Conservation (phyloP, 2,797 vertebrate species). For the Loris lydekkerianus region DNA sequence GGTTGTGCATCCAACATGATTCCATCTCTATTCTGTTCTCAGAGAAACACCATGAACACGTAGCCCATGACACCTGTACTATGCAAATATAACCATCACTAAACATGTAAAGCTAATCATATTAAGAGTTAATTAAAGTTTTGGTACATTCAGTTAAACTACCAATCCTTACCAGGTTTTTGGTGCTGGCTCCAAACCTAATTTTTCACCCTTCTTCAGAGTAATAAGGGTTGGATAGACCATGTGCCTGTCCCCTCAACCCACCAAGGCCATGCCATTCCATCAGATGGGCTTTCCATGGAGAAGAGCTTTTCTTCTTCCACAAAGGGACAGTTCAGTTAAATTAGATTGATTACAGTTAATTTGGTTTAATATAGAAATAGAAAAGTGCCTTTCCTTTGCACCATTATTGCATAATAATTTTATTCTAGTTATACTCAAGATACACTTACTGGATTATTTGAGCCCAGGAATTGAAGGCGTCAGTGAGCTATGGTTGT, state of each 20-base stretch:
- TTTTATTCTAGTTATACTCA: neutral
- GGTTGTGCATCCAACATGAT: neutral
- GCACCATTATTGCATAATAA: neutral
- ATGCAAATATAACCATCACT: neutral
- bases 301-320: neutral
- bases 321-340: neutral
- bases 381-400: neutral
- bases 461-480: too few species aligned
- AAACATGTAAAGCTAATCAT: neutral
- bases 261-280: neutral
- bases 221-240: neutral
- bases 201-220: neutral
- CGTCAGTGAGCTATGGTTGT: too few species aligned
- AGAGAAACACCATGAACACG: neutral
- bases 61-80: neutral
- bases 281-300: neutral
- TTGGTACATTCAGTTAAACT: neutral
- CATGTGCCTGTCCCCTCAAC: too few species aligned
- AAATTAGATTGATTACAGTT: neutral
- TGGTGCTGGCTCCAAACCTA: neutral
- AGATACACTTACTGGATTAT: neutral
- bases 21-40: neutral
- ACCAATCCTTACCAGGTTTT: neutral
- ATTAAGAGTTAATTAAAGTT: neutral
- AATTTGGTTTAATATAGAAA: neutral